phyloP scores from a whole-genome alignment of 2,797 vertebrate genomes.

The Pangasius sanitwongsei region DNA sequence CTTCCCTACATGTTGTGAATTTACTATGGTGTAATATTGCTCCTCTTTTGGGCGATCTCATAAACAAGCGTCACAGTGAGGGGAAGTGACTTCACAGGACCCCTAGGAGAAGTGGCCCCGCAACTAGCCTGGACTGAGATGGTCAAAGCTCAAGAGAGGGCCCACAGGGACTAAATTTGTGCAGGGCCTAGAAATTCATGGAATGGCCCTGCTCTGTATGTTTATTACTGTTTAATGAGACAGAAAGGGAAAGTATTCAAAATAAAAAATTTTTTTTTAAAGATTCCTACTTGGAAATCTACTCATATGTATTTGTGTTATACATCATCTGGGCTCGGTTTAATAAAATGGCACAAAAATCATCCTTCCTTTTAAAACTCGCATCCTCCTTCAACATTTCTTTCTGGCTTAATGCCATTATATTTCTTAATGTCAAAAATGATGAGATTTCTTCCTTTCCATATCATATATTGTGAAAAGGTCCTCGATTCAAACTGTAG shows the following conservation, averaged over 20 bases:
- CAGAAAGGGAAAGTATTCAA: background rate
- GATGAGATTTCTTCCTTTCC: background rate
- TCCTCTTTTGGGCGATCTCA: background rate
- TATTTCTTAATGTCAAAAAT: background rate
- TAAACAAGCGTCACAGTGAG: background rate
- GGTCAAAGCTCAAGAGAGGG: background rate
- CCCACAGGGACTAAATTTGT: background rate
- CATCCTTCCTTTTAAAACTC: background rate
- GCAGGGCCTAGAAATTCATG: background rate
- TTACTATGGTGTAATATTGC: conserved; percentile 15
- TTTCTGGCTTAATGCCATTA: background rate
- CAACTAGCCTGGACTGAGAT: background rate
- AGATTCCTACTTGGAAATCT: background rate
- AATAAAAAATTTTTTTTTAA: background rate
- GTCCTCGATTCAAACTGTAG: background rate
- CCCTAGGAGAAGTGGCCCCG: background rate
- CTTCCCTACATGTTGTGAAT: conserved; percentile 37
- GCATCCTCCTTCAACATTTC: background rate
- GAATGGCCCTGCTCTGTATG: background rate
- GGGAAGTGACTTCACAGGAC: background rate
- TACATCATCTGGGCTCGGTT: background rate
- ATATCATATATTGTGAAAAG: background rate
- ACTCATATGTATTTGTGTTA: background rate
- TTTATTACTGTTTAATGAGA: background rate
- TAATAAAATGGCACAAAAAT: background rate